Conservation (phyloP, 2,113 vertebrate genomes). For the Dendropsophus ebraccatus region DNA sequence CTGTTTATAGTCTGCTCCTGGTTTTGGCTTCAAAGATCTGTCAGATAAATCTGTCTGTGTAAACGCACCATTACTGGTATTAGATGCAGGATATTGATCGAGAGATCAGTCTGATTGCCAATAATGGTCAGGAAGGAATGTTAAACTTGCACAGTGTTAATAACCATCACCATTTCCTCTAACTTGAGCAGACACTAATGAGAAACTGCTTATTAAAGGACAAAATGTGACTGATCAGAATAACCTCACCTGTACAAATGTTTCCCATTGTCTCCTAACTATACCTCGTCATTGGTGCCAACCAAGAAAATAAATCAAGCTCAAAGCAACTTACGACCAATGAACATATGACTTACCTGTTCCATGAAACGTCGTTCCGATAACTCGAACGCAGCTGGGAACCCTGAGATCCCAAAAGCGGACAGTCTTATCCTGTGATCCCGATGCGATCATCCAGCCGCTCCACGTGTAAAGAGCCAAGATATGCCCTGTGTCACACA, state of each 20-base stretch:
- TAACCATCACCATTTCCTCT: no score
- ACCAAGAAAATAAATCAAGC: background rate
- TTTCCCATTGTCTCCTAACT: background rate
- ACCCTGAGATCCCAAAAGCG: constrained; percentile 97
- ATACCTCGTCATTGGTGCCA: background rate
- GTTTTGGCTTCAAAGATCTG: no score
- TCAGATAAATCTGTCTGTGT: no score
- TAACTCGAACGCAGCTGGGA: constrained; percentile 95
- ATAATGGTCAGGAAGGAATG: no score
- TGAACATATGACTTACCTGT: constrained; percentile 76
- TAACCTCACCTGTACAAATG: background rate
- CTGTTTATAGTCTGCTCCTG: no score
- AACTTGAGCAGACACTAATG: no score
- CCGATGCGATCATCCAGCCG: constrained; percentile 98
- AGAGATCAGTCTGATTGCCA: no score
- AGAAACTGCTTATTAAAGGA: no score
- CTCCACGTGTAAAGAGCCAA: constrained; percentile 98
- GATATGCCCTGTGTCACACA: constrained; percentile 84
- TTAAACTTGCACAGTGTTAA: no score
- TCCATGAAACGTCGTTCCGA: constrained; percentile 95
- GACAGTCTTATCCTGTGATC: constrained; percentile 97
- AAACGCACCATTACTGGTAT: no score
- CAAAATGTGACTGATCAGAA: background rate
- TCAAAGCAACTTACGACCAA: background rate
- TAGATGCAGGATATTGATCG: no score